These are phyloP conservation scores for Brevipalpus yothersi DNA, from an alignment of 1,140 invertebrate genomes.

Conservation along the genomic window DNA sequence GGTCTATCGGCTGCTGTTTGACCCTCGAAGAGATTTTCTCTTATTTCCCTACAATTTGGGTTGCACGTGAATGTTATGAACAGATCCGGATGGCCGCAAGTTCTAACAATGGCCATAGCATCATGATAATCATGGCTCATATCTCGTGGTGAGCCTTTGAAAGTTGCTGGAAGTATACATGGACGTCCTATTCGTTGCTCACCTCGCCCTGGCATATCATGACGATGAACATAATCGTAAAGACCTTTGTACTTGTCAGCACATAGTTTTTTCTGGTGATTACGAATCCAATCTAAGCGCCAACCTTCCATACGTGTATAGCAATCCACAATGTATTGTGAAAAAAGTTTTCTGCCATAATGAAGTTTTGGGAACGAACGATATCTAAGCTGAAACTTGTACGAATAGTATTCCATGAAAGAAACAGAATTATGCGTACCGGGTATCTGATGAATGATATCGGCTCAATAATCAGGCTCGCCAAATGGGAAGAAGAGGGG, in stretches of 20 bases:
- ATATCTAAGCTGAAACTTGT: background rate
- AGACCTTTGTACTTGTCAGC: background rate
- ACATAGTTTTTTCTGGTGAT: too few relatives aligned
- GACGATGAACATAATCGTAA: background rate
- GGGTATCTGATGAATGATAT: background rate
- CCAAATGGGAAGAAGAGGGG: background rate
- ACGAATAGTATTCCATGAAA: background rate
- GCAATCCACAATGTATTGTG: background rate
- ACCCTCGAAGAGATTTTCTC: constrained; percentile 12
- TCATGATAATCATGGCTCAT: constrained; percentile 14
- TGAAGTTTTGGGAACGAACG: background rate
- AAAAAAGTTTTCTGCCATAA: background rate
- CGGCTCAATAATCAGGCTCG: background rate
- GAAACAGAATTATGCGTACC: background rate
- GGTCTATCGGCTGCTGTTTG: constrained; percentile 10
- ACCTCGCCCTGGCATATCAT: background rate
- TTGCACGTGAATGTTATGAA: constrained; percentile 26
- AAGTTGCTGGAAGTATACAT: constrained; percentile 9
- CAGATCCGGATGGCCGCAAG: constrained; percentile 19
- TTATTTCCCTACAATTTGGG: constrained; percentile 25
- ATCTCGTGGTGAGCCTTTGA: constrained; percentile 4
- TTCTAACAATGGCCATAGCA: constrained; percentile 16
- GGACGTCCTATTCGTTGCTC: background rate
- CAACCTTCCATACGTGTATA: too few relatives aligned
- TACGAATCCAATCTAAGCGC: too few relatives aligned